A percentile compares a stretch with the other conserved stretches of the same genome.
Conservation (phyloP, 2,113 vertebrate genomes). For the Hydrolagus affinis region DNA sequence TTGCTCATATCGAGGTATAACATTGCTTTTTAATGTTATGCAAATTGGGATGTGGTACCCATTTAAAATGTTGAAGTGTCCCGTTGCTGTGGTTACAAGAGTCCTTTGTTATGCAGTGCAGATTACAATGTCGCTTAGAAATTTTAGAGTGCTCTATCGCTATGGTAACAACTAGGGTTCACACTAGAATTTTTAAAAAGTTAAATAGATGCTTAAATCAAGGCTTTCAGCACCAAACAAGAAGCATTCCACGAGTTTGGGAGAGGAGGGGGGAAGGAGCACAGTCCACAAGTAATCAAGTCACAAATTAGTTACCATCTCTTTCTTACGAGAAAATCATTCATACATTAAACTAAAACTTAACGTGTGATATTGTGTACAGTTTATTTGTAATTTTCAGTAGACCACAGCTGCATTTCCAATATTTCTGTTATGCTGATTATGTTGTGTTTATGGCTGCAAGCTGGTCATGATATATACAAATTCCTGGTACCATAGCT, state of each 20-base stretch:
- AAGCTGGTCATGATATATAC: no score
- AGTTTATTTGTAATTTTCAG: no score
- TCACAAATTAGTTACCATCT: background rate
- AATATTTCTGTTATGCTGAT: no score
- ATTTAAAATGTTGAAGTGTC: constrained; percentile 19
- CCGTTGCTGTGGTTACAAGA: constrained; percentile 15
- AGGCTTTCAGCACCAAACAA: background rate
- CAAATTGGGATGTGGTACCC: constrained; percentile 8
- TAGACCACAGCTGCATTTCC: no score
- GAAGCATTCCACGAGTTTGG: background rate
- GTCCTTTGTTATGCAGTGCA: constrained; percentile 28
- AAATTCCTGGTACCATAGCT: no score
- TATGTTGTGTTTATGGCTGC: no score
- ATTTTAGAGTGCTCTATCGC: constrained; percentile 23
- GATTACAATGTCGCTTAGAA: constrained; percentile 30
- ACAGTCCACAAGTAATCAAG: background rate
- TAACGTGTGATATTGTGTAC: no score
- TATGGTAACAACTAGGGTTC: constrained; percentile 27
- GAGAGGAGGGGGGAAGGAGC: background rate
- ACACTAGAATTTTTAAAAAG: constrained; percentile 16
- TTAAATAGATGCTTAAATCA: background rate
- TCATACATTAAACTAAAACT: background rate
- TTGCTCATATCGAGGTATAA: constrained; percentile 10
- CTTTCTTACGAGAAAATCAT: background rate
- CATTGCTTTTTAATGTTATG: background rate